Conservation (phyloP, 1,140 invertebrate species). For the Tetragnatha versicolor region DNA sequence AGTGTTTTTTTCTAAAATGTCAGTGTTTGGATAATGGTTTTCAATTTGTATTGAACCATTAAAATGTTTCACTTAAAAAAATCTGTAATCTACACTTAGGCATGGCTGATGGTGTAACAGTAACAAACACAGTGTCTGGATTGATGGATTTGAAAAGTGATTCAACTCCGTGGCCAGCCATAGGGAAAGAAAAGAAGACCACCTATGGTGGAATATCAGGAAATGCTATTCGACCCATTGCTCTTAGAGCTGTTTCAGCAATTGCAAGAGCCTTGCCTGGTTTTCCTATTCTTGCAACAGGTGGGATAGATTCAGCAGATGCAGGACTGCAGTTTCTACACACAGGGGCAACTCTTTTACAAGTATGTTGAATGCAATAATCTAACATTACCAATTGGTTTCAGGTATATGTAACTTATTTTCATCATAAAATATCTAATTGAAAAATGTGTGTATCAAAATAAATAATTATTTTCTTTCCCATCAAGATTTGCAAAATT, state of each 20-base stretch:
- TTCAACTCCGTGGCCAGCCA: constrained; percentile 86
- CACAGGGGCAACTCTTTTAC: constrained; percentile 87
- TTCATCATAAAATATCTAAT: too few species aligned
- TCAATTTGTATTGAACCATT: too few species aligned
- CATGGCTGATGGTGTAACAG: constrained; percentile 91
- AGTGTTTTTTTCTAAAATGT: too few species aligned
- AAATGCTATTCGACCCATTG: constrained; percentile 93
- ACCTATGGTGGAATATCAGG: constrained; percentile 97
- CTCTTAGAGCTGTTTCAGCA: constrained; percentile 85
- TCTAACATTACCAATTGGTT: too few species aligned
- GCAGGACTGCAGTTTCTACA: constrained; percentile 90
- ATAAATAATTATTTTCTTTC: too few species aligned
- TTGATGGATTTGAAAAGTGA: constrained; percentile 86
- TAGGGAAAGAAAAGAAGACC: constrained; percentile 81
- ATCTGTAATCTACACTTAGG: too few species aligned
- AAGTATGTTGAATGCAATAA: too few species aligned
- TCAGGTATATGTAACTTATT: too few species aligned
- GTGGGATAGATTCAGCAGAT: constrained; percentile 95
- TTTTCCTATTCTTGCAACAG: constrained; percentile 93
- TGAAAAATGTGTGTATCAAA: too few species aligned
- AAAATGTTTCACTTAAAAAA: too few species aligned
- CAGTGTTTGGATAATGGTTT: too few species aligned
- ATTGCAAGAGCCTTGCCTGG: constrained; percentile 83
- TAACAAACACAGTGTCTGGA: constrained; percentile 95
- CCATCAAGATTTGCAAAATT: too few species aligned